These are phyloP conservation scores for Euplagia quadripunctaria DNA, from an alignment of 2,888 invertebrate species.

Conservation along the genomic window DNA sequence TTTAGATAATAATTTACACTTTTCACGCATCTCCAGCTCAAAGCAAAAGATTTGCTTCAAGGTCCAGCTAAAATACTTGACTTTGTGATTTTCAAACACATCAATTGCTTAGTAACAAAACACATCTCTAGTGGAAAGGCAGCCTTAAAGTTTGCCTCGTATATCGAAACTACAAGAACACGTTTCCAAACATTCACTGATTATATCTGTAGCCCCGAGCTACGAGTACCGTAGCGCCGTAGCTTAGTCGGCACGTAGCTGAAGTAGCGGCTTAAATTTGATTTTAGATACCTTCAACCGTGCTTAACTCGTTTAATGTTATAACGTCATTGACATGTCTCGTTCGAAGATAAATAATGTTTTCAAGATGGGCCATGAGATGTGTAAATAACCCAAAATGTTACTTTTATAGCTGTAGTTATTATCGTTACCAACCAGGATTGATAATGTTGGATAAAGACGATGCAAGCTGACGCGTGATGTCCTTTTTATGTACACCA, in stretches of 20 bases:
- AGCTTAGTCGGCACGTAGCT: conserved; percentile 43
- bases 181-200: conserved; percentile 23
- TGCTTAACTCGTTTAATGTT: conserved; percentile 47
- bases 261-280: conserved; percentile 38
- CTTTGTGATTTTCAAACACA: background rate
- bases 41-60: background rate
- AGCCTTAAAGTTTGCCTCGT: conserved; percentile 6
- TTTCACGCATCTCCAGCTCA: no score
- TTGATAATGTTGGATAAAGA: no score
- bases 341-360: conserved; percentile 10
- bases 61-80: background rate
- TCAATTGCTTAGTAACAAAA: background rate
- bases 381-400: background rate
- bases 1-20: no score
- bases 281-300: conserved; percentile 48
- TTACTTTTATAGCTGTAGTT: background rate
- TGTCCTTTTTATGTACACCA: no score
- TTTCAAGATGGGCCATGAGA: background rate
- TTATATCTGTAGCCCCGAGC: conserved; percentile 39
- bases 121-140: background rate
- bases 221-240: conserved; percentile 44
- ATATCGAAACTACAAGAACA: background rate
- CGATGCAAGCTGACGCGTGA: no score
- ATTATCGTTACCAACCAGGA: no score
- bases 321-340: conserved; percentile 35